These are phyloP conservation scores for Pemphigus obesinymphae DNA, from an alignment of 1,140 invertebrate species.

Conservation along the genomic window DNA sequence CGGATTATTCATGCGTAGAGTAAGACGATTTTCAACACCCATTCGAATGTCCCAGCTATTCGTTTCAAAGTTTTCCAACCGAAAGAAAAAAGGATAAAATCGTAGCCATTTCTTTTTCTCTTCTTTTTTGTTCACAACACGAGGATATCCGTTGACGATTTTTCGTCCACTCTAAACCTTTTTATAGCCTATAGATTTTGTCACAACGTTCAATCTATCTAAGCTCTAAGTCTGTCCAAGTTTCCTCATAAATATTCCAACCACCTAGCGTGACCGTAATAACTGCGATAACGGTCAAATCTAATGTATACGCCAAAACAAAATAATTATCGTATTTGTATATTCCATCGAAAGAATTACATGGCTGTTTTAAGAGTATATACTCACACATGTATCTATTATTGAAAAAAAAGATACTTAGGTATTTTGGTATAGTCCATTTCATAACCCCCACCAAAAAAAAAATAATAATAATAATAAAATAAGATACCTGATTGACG, in stretches of 20 bases:
- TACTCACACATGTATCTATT: too few relatives aligned
- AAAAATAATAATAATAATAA: too few relatives aligned
- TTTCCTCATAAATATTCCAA: neutral
- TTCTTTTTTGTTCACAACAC: neutral
- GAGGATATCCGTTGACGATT: conserved; percentile 27
- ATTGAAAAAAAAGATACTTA: too few relatives aligned
- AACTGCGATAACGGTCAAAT: neutral
- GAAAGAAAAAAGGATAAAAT: conserved; percentile 12
- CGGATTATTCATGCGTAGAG: neutral
- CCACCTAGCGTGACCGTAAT: neutral
- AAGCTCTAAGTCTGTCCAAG: neutral
- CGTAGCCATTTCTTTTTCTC: neutral
- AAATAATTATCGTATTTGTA: too few relatives aligned
- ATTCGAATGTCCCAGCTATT: neutral
- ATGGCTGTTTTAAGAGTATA: too few relatives aligned
- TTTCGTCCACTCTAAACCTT: conserved; percentile 16
- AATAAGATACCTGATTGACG: too few relatives aligned
- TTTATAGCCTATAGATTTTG: conserved; percentile 16
- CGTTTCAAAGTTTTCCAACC: conserved; percentile 24
- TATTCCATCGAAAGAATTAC: too few relatives aligned
- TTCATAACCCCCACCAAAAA: too few relatives aligned
- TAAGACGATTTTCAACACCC: conserved; percentile 18
- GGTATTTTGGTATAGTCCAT: too few relatives aligned
- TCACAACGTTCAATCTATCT: neutral
- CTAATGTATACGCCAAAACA: neutral